phyloP scores from a whole-genome alignment of 92 coral and sea anemone species.

The Parazoanthus atlanticus region DNA sequence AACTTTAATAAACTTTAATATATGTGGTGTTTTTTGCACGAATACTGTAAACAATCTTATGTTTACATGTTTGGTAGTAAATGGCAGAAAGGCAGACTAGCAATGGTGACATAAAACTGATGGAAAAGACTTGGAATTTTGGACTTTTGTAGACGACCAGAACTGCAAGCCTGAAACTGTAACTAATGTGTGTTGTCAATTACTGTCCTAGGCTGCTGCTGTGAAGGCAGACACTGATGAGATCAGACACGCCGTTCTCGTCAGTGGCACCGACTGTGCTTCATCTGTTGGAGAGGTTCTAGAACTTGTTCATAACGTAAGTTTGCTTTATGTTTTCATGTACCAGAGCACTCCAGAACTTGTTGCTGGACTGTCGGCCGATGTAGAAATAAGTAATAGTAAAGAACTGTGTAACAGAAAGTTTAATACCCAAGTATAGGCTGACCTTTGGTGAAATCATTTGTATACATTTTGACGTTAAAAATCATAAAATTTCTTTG shows the following conservation, averaged over 20 bases:
- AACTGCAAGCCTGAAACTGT: neutral
- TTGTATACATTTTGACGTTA: no score
- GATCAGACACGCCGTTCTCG: constrained; percentile 68
- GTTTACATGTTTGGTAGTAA: no score
- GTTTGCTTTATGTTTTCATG: neutral
- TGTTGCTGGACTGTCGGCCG: neutral
- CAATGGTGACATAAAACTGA: neutral
- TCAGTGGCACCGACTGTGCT: constrained; percentile 85
- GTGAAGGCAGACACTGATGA: constrained; percentile 76
- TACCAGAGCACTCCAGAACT: neutral
- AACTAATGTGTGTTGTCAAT: neutral
- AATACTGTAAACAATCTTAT: no score
- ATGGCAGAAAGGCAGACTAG: no score
- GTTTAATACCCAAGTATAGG: neutral
- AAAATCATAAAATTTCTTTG: no score
- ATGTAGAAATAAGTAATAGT: no score
- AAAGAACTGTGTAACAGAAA: neutral
- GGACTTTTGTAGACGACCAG: neutral
- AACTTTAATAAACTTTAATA: no score
- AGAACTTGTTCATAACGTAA: constrained; percentile 89
- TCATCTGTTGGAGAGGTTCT: constrained; percentile 87
- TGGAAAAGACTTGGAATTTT: neutral
- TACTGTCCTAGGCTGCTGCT: constrained; percentile 83
- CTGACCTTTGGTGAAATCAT: neutral
- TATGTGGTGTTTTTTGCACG: no score